Evolutionary conservation across 2,888 invertebrate species (phyloP).

Genomic region (Hedya salicella): DNA sequence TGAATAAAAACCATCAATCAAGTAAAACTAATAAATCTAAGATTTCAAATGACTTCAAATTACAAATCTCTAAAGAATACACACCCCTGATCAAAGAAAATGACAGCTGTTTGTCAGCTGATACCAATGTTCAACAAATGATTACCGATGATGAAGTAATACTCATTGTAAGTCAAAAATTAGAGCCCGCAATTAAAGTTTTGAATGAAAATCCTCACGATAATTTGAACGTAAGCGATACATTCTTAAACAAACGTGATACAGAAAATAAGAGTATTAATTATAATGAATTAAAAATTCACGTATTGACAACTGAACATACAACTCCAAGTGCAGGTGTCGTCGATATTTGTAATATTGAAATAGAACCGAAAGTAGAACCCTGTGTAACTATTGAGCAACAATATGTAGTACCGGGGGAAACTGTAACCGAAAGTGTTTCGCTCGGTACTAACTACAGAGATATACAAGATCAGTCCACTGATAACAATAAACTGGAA

Average conservation of each 20-base stretch:
- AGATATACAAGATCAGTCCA: background rate
- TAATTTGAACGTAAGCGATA: background rate
- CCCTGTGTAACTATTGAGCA: no score
- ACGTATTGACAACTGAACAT: background rate
- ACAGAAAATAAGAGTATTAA: background rate
- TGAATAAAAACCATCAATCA: background rate
- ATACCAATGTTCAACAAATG: background rate
- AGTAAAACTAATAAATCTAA: background rate
- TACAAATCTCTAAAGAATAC: constrained; percentile 45
- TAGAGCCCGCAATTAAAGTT: background rate
- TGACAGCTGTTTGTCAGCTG: background rate
- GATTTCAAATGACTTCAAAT: constrained; percentile 36
- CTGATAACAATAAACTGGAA: background rate
- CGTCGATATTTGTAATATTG: background rate
- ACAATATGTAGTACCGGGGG: background rate
- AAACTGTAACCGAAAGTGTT: background rate
- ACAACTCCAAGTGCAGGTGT: background rate
- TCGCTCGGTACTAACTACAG: background rate
- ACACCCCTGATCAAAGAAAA: constrained; percentile 45
- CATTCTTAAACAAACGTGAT: background rate
- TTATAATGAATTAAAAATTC: background rate
- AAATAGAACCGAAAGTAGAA: background rate
- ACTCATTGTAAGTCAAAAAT: constrained; percentile 13
- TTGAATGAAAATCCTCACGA: background rate
- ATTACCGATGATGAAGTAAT: constrained; percentile 7